Percentiles rank a stretch among this genome's conserved stretches.
Conservation (phyloP, 2,888 invertebrate genomes). For the Megaustenia siamemsis region DNA sequence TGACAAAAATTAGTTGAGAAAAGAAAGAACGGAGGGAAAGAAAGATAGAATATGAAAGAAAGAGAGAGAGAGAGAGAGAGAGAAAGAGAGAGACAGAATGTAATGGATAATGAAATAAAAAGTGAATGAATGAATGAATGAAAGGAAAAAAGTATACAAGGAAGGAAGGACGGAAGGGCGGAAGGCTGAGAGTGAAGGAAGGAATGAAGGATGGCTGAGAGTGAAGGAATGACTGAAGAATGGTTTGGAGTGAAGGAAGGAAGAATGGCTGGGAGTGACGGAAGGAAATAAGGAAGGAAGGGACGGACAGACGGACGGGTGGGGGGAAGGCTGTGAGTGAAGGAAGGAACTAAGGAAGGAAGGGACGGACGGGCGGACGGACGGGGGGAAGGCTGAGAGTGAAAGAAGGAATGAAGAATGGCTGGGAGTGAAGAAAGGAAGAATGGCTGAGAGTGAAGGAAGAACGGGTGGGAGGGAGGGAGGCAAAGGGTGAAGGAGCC, state of each 20-base stretch:
- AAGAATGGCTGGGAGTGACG: too few species aligned
- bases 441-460: too few species aligned
- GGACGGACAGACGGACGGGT: background rate
- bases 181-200: background rate
- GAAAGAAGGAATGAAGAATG: too few species aligned
- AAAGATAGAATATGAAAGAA: too few species aligned
- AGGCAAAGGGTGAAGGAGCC: too few species aligned
- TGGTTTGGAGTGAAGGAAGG: background rate
- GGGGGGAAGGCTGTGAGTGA: background rate
- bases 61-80: constrained; percentile 24
- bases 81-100: constrained; percentile 9
- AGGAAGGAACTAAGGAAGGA: background rate
- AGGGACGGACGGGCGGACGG: too few species aligned
- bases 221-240: background rate
- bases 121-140: background rate
- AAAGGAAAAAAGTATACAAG: too few species aligned
- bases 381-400: too few species aligned
- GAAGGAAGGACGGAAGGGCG: background rate
- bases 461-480: too few species aligned
- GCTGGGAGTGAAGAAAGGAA: too few species aligned
- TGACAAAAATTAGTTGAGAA: background rate
- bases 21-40: background rate
- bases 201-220: background rate
- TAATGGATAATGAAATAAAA: background rate
- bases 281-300: background rate